Percentiles rank a stretch among this genome's conserved stretches.
phyloP scores from a whole-genome alignment of 37 sponge, comb jelly and placozoan genomes.

The Haliclona indistincta region DNA sequence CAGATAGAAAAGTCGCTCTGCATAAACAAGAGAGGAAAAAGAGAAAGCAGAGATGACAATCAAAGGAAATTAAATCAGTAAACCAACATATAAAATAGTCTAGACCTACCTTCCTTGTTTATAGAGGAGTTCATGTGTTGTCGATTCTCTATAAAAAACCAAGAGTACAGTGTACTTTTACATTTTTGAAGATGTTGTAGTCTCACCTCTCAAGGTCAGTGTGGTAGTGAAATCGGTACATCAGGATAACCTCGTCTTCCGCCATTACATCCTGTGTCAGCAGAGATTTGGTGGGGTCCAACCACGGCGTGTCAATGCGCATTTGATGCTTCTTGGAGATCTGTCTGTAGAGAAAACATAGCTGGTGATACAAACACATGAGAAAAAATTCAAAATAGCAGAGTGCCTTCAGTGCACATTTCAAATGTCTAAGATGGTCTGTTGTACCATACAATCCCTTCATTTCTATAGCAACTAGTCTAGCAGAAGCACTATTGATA shows the following conservation, averaged over 20 bases:
- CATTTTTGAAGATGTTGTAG: not conserved
- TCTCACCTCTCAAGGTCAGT: constrained; percentile 55
- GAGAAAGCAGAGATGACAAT: not conserved
- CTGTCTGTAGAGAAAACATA: constrained; percentile 51
- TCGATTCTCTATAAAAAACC: constrained; percentile 35
- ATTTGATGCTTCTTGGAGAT: constrained; percentile 87
- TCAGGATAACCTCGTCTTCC: constrained; percentile 86
- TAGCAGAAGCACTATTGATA: too few relatives aligned
- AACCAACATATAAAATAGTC: not conserved
- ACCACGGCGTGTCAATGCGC: constrained; percentile 92
- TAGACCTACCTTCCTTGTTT: constrained; percentile 69
- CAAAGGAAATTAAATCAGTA: not conserved
- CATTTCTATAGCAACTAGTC: too few relatives aligned
- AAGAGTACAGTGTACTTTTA: not conserved
- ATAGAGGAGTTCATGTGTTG: constrained; percentile 63
- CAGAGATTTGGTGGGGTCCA: constrained; percentile 82
- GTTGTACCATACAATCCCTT: too few relatives aligned
- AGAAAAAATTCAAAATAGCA: too few relatives aligned
- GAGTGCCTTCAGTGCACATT: too few relatives aligned
- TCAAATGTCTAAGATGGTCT: too few relatives aligned
- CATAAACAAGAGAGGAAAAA: constrained; percentile 16
- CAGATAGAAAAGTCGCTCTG: constrained; percentile 76
- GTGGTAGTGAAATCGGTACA: constrained; percentile 88
- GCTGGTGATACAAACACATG: not conserved
- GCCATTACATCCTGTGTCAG: constrained; percentile 83